Evolutionary conservation across 2,113 vertebrate species (phyloP), one percentile per base, ranked within the genome.

Genomic region (Arothron firmamentum): DNA sequence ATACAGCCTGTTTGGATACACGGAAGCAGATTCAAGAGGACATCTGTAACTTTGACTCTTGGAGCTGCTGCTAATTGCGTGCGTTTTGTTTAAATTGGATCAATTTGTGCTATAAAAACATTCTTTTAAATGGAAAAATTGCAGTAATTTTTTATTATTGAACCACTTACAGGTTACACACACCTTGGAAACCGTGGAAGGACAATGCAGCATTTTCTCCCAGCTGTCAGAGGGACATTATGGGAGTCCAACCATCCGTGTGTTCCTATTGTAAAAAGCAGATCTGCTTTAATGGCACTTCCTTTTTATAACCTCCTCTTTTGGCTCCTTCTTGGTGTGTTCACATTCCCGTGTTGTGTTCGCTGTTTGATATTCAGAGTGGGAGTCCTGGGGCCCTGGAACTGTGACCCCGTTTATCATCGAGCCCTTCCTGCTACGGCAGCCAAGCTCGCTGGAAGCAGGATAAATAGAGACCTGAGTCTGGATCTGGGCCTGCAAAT

Each of bases 341-440:
- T 91, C 56, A 78, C 89, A 0, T 67, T 91, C 62, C 89, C 89
- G 17, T 88, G 85, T 41, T 85, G 89, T 56, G 86, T 82, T 19
- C 65, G 59, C 15, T 91, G 91, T 70, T 72, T 89, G 5, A 79
- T 90, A 70, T 95, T 94, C 81, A 97, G 92, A 87, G 90, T 96
- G 20, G 94, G 94, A 3, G 83, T 96, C 0, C 47, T 96, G 0
- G 94, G 94, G 38, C 94, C 94, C 34, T 98, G 95, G 94, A 83
- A 91, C 77, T 95, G 93, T 66, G 93, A 96, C 72, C 90, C 91
- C 0, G 56, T 94, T 12, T 93, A 92, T 63, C 91, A 92, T 71
- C 94, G 91, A 78, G 90, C 94, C 8, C 82, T 93, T 55, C 94
- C 94, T 0, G 76, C 90, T 0, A 69, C 89, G 2, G 93, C 94